Evolutionary conservation across 2,888 invertebrate genomes (phyloP).

Genomic region (Drosophila cyrtoloma): DNA sequence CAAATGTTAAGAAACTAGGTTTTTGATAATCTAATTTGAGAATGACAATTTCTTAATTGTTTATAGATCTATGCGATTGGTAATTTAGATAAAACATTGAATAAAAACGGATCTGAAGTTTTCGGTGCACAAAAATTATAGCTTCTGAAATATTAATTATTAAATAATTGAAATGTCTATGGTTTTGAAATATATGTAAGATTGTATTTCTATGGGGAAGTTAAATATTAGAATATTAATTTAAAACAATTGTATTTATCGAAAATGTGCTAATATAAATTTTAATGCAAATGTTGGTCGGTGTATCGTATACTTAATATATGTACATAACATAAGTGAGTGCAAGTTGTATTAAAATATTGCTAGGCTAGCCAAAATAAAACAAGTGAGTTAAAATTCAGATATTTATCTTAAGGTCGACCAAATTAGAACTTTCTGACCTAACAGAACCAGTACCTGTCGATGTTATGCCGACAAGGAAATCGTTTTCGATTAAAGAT

Average conservation of each 20-base stretch:
- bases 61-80: neutral
- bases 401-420: neutral
- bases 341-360: neutral
- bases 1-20: neutral
- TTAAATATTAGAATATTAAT: neutral
- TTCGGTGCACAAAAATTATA: neutral
- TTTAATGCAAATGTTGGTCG: neutral
- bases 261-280: slow-evolving; percentile 1
- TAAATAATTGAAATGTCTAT: neutral
- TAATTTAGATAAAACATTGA: neutral
- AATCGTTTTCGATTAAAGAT: neutral
- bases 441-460: neutral
- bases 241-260: neutral
- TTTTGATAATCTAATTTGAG: neutral
- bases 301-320: neutral
- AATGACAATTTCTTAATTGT: neutral
- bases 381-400: neutral
- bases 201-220: neutral
- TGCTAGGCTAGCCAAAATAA: neutral
- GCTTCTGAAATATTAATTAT: neutral
- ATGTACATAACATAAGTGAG: neutral
- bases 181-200: neutral
- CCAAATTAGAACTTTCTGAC: neutral
- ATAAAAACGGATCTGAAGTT: neutral
- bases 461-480: neutral